Evolutionary conservation across 2,113 vertebrate species (phyloP), one percentile per base, ranked within the genome.

Genomic region (Brachyhypopomus occidentalis): DNA sequence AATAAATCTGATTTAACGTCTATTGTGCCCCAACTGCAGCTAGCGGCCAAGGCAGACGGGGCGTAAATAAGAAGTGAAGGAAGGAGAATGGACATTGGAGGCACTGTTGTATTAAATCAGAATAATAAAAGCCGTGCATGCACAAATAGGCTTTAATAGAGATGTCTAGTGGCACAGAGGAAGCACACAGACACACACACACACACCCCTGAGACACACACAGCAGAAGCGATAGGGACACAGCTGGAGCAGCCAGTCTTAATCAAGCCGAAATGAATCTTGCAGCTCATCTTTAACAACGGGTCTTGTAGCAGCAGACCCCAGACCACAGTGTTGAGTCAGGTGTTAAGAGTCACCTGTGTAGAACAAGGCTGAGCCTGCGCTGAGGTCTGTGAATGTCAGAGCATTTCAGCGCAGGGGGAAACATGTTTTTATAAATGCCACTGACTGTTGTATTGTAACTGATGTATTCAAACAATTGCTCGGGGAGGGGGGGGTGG

Each of bases 1-100:
- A 86, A 91, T 92, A 91, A 92, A 94, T 90, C 88, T 87, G 88
- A 91, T 93, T 92, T 92, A 92, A 89, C 90, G 89, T 88, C 84
- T 81, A 80, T 89, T 91, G 87, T 87, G 86, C 74, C 45, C 77
- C 86, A 87, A 82, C 85, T 79, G 81, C 84, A 38, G 78, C 80
- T 36, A n/a, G 72, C 69, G 34, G 70, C 36, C 63, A 67, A 14
- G 30, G 45, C 67, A 48, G 9, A 67, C 81, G 77, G 78, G 79
- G 83, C 83, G 79, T 91, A 87, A 90, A 92, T 92, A 91, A 91
- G 85, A 87, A 88, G 81, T 89, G 88, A 90, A 85, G 89, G 86
- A 87, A 91, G 84, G 88, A 83, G 83, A 89, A 88, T 89, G 87
- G 86, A 90, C 90, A 89, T 88, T 86, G 83, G 81, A 83, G 83